Evolutionary conservation across 2,113 vertebrate species (phyloP), one percentile per base, ranked within the genome.

Genomic region (Noturus placidus): DNA sequence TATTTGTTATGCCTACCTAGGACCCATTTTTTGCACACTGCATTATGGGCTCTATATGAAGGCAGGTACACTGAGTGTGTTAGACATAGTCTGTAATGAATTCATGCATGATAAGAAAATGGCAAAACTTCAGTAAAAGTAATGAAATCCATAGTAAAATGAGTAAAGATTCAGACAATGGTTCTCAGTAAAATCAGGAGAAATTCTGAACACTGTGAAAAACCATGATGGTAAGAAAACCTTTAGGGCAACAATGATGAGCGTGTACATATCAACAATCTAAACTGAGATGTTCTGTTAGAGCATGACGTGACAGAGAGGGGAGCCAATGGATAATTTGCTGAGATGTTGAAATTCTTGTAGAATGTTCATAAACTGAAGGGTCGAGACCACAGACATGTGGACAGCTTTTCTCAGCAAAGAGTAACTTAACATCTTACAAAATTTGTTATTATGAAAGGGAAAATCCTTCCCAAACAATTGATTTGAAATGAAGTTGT

Each of bases 241-340:
- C 42, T 76, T 76, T 46, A 76, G 72, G 72, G 42, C 13, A 78
- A 17, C 25, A 33, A 57, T 33, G 78, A 57, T 35, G 78, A 81
- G 30, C 4, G 9, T 59, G n/a, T 30, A 59, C 77, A 30, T 54
- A 79, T 27, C 35, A 57, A 81, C 54, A 59, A 25, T 57, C 17
- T 81, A 81, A 81, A 59, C 77, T 57, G 52, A 80, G 77, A 80
- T 80, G 77, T 80, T 56, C 52, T 56, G 46, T 56, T 79, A 9
- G 14, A 17, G 17, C 20, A 20, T 30, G 30, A 25, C 4, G 54
- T 25, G 54, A 57, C n/a, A 35, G 52, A 78, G 27, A 76, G 22
- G 70, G 19, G 72, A 76, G 38, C 38, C 25, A 25, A 76, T 27
- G 22, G 38, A 30, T 78, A 54, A 78, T 52, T 76, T 46, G 10